Percentiles rank a stretch among this genome's conserved stretches.
Evolutionary conservation across 2,888 invertebrate species (phyloP).

Genomic region (Oligia fasciuncula): DNA sequence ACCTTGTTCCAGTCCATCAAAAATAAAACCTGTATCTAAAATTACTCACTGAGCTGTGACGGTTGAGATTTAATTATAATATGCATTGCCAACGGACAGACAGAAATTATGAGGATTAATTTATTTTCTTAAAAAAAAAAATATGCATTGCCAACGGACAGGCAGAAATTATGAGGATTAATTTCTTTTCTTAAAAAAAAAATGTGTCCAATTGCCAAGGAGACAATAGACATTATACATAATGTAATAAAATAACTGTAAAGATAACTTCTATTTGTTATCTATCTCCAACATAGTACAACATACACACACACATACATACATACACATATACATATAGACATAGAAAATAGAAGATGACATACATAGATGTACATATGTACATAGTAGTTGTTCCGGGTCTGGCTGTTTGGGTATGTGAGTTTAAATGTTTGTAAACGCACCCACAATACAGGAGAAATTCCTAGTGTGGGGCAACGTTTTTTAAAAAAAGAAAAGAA

Average conservation of each 20-base stretch:
- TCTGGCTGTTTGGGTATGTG: too few relatives aligned
- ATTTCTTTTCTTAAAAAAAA: conserved; percentile 54
- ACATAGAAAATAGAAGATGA: too few relatives aligned
- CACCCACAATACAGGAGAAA: too few relatives aligned
- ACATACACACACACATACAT: too few relatives aligned
- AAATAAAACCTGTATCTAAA: conserved; percentile 66
- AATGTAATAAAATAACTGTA: conserved; percentile 27
- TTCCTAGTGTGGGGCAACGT: too few relatives aligned
- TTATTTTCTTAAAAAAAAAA: conserved; percentile 59
- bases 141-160: conserved; percentile 72
- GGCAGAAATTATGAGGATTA: conserved; percentile 60
- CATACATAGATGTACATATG: too few relatives aligned
- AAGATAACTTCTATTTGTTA: conserved; percentile 49
- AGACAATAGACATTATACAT: conserved; percentile 21
- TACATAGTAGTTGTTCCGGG: too few relatives aligned
- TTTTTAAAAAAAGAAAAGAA: too few relatives aligned
- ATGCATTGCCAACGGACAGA: conserved; percentile 72
- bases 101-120: conserved; percentile 59
- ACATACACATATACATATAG: too few relatives aligned
- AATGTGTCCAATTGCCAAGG: conserved; percentile 55
- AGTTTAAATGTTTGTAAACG: too few relatives aligned
- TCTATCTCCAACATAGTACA: conserved; percentile 1
- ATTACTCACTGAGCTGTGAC: conserved; percentile 69
- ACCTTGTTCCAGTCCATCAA: conserved; percentile 44
- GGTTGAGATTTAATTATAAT: conserved; percentile 72